Evolutionary conservation across 2,797 vertebrate species (phyloP).

Genomic region (Neosilurus mollespiculum): DNA sequence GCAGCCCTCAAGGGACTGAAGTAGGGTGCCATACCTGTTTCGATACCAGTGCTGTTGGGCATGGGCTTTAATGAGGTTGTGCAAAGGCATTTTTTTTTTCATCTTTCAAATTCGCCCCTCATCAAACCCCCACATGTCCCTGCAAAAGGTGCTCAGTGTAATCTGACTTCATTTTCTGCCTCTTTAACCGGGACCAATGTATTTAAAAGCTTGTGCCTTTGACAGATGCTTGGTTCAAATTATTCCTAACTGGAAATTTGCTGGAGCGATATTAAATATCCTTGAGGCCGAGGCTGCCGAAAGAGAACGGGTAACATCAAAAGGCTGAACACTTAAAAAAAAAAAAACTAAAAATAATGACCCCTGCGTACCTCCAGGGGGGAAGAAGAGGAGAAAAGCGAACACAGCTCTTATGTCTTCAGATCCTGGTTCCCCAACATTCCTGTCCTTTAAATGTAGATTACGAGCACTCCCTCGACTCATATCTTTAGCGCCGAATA

Average conservation of each 20-base stretch:
- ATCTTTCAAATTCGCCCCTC: constrained; percentile 56
- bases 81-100: constrained; percentile 51
- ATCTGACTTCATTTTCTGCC: constrained; percentile 84
- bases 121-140: constrained; percentile 60
- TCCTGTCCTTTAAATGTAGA: constrained; percentile 72
- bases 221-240: constrained; percentile 81
- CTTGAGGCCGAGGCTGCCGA: constrained; percentile 75
- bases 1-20: constrained; percentile 29
- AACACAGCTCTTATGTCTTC: constrained; percentile 69
- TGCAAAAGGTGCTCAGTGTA: constrained; percentile 75
- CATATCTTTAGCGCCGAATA: constrained; percentile 65
- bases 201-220: constrained; percentile 82
- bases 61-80: constrained; percentile 68
- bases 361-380: constrained; percentile 70
- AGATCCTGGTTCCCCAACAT: constrained; percentile 66
- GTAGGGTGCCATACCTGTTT: constrained; percentile 48
- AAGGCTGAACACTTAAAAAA: constrained; percentile 80
- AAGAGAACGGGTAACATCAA: constrained; percentile 82
- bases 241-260: constrained; percentile 84
- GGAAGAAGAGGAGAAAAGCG: constrained; percentile 61
- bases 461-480: constrained; percentile 68
- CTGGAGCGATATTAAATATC: constrained; percentile 81
- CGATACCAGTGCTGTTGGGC: constrained; percentile 60
- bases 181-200: constrained; percentile 82
- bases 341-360: constrained; percentile 82